Evolutionary conservation across 2,797 vertebrate genomes (phyloP), one percentile per base, ranked within the genome.

Genomic region (Macrochelys suwanniensis): DNA sequence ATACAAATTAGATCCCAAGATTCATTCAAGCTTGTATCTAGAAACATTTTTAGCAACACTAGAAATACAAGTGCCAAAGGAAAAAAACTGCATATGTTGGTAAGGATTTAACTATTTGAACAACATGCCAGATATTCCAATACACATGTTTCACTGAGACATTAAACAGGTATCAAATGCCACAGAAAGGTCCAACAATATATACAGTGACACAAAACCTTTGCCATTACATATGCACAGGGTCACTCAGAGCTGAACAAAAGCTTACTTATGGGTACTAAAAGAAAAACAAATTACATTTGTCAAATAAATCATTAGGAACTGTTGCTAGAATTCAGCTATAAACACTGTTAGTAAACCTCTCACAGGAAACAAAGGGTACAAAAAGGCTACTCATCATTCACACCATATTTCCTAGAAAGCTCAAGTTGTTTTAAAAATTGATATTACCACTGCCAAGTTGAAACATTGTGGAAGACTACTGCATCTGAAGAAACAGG

Each of bases 111-210:
- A 92, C 57, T 33, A 49, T 79, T 80, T 85, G 57, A 89, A 85
- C 68, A 53, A 33, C 50, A 51, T 23, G 78, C 12, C 51, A 57
- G 0, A 1, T 82, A 90, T 84, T 4, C 0, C 77, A 87, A 94
- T 84, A 2, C 42, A 92, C 54, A 80, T 84, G 54, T 86, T 90
- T 91, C 84, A 92, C 56, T 82, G 71, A 79, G 77, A 89, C 47
- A 78, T 85, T 68, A 84, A 51, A 85, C 37, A 78, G 65, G 21
- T 76, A 84, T 65, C 53, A 93, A 87, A 95, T 83, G 23, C 42
- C 80, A 80, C 56, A 90, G 53, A 61, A 94, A 93, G 65, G 57
- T 54, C 31, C 82, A 85, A 68, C 9, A 57, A 4, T 83, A 26
- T 23, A 78, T 90, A 23, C 71, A 87, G 31, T 17, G 85, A 82